Base-by-base conservation (phyloP, 2,797 vertebrate species). In the Eulemur coronatus region DNA sequence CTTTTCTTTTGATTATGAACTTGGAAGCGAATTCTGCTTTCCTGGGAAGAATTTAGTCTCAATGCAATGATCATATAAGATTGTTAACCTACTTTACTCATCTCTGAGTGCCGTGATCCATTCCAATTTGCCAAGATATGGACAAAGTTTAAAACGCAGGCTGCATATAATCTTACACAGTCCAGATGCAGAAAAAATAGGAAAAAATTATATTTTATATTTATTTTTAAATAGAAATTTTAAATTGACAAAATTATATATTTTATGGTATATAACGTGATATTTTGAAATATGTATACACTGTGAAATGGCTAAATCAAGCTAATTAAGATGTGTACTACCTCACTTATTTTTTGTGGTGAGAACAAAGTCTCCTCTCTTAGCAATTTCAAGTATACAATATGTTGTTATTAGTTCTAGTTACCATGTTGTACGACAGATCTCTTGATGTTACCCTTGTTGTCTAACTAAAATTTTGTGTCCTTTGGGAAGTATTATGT, bases 21-120 rank as follows among this genome's bases (percentile, higher is more conserved):
- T 89, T 94, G 61, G 61, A 89, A 92, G 61, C n/a, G 46, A 91
- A 41, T 30, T 85, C 59, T 70, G 28, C 72, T 91, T 70, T 50
- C 2, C 24, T 63, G 52, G 48, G 52, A 92, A 79, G 63, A 59
- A 48, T 61, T 75, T 13, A 8, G 55, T 76, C 84, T 85, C 84
- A n/a, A 18, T 57, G 28, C 24, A 63, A 14, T 41, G 41, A 59
- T 50, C 28, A 59, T 7, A 17, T 59, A 41, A 70, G 24, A 50
- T 24, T 35, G 14, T 33, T 86, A 80, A 85, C 52, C 84, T 76
- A 24, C n/a, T 73, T 84, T 18, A 67, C 30, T 46, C 10, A 38
- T 33, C 15, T 80, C 55, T 38, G 65, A 57, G 57, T 67, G 28
- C 9, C 28, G 28, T 20, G 20, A 18, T 48, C 67, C 38, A n/a